Conservation (phyloP, 2,113 vertebrate species). For the Acinonyx jubatus region DNA sequence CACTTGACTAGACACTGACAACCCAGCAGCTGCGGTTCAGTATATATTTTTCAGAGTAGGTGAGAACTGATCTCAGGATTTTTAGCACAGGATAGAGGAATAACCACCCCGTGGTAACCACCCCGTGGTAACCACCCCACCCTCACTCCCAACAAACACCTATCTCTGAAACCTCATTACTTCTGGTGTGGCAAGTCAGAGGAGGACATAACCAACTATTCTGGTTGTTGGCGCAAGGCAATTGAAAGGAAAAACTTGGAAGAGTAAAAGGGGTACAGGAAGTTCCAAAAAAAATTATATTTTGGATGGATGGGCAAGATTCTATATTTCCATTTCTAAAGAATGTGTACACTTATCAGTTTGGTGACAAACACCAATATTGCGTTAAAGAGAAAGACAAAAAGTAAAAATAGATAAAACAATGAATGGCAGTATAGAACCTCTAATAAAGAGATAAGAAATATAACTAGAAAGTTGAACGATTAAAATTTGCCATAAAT, state of each 20-base stretch:
- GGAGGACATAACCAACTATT: conserved; percentile 13
- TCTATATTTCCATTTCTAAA: conserved; percentile 20
- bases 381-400: conserved; percentile 34
- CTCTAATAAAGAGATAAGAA: conserved; percentile 28
- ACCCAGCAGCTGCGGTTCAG: background rate
- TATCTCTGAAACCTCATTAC: conserved; percentile 36
- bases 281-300: conserved; percentile 47
- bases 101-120: conserved; percentile 40
- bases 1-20: background rate
- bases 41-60: conserved; percentile 25
- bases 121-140: background rate
- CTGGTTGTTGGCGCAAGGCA: background rate
- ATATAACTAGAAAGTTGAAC: background rate
- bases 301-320: conserved; percentile 2
- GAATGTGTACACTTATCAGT: conserved; percentile 24
- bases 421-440: background rate
- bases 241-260: conserved; percentile 21
- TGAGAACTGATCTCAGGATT: conserved; percentile 24
- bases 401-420: conserved; percentile 22
- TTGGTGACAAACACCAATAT: background rate
- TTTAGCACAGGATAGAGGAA: conserved; percentile 46
- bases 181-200: conserved; percentile 44
- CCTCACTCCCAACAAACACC: background rate
- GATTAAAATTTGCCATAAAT: conserved; percentile 49
- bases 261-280: conserved; percentile 9